These are phyloP conservation scores for Dermochelys coriacea DNA, from an alignment of 2,797 vertebrate species.

Conservation along the genomic window DNA sequence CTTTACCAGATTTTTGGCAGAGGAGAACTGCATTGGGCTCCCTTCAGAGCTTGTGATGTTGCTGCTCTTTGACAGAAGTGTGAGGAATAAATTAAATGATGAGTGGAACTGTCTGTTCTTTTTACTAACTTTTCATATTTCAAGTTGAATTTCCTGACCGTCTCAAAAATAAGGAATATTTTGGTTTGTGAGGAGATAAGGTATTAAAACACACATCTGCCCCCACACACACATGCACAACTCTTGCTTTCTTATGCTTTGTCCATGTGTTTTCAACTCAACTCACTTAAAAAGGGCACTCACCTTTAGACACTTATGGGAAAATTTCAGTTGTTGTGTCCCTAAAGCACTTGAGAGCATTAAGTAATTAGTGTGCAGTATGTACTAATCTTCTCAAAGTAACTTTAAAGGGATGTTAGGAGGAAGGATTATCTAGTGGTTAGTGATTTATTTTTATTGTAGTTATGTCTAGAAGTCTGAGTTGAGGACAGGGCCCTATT, in stretches of 20 bases:
- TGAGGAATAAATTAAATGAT: not conserved
- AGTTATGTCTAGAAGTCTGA: not conserved
- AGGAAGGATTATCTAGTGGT: not conserved
- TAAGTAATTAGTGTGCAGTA: not conserved
- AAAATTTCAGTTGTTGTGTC: not conserved
- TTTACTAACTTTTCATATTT: not conserved
- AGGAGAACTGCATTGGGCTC: not conserved
- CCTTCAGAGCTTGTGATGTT: rapidly evolving
- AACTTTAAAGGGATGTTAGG: not conserved
- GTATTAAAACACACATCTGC: not conserved
- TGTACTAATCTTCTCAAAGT: not conserved
- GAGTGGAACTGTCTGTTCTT: not conserved
- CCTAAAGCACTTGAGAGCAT: not conserved
- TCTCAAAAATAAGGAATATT: not conserved
- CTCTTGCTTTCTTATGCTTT: not conserved
- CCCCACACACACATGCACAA: not conserved
- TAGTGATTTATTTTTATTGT: not conserved
- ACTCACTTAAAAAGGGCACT: not conserved
- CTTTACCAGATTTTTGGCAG: not conserved
- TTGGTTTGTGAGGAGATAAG: not conserved
- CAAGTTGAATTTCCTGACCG: not conserved
- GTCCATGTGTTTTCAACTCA: not conserved
- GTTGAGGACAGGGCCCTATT: not conserved
- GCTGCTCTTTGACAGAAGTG: not conserved
- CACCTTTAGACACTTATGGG: not conserved